These are phyloP conservation scores for Rhaphigaster nebulosa DNA, from an alignment of 2,888 invertebrate species.

Conservation along the genomic window DNA sequence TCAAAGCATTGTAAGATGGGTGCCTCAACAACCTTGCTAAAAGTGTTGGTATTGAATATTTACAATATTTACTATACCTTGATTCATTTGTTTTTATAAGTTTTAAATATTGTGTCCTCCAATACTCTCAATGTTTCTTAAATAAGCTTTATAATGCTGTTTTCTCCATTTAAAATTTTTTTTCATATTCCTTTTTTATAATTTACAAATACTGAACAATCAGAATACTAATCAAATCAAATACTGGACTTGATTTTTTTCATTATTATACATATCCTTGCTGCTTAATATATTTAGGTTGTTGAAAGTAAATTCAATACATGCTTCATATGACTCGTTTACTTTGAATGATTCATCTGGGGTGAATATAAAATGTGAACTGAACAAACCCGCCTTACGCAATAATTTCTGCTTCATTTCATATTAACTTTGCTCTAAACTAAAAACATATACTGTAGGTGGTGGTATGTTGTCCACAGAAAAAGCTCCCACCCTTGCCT, in stretches of 20 bases:
- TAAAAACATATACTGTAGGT: conserved; percentile 31
- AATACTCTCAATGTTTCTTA: not conserved
- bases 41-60: not conserved
- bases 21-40: not conserved
- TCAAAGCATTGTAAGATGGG: not conserved
- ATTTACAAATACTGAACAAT: not conserved
- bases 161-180: not conserved
- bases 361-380: not conserved
- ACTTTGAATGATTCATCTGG: not conserved
- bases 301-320: not conserved
- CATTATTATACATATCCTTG: not conserved
- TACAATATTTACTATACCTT: too few species aligned
- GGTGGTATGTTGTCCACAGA: conserved; percentile 54
- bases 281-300: not conserved
- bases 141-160: not conserved
- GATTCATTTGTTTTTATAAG: too few species aligned
- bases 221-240: too few species aligned
- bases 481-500: conserved; percentile 24
- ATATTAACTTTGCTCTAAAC: not conserved
- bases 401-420: not conserved
- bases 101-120: not conserved
- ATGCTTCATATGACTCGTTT: not conserved
- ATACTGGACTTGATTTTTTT: not conserved
- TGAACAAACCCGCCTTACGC: not conserved
- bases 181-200: not conserved